Base-by-base conservation (phyloP, 2,113 vertebrate genomes). In the Microtus richardsoni region DNA sequence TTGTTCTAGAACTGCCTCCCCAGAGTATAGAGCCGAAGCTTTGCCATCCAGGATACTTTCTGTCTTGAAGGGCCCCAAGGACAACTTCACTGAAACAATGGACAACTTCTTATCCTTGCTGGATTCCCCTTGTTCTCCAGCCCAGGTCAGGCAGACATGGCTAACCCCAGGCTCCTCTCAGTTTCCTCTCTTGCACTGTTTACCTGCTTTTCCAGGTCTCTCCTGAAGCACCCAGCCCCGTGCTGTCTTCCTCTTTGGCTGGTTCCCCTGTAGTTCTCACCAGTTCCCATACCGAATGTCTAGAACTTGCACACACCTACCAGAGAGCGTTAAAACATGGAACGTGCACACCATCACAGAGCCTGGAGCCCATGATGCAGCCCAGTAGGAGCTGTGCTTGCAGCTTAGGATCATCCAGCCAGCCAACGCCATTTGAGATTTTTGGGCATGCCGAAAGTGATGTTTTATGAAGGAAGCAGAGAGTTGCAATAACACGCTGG, bases 381-480 rank as follows among this genome's bases (percentile, higher is more conserved):
- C 39, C 70, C 13, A 30, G 49, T 2, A 68, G 52, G 54, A 95
- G 16, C 28, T 80, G n/a, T 75, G 79, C 66, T 79, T 77, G 16
- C 30, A 36, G 60, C 14, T 87, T 64, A 70, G 83, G 86, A 77
- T 82, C 60, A 75, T 4, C 5, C 39, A 83, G 68, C 21, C 44
- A 64, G 60, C 16, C 41, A 49, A 70, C 10, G 30, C 33, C 71
- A 88, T 74, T 78, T 80, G 8, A 92, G 80, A 90, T 26, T 58
- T 92, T 73, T 68, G 84, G 52, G 30, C 74, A 44, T 79, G 58
- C 74, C 30, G 60, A 92, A 94, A 79, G 64, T 30, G 52, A 82
- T 47, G n/a, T 47, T 86, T 88, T 64, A 58, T 88, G 77, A 96
- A 95, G 80, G 90, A 94, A 95, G 91, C 58, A 68, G 88, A 85